Evolutionary conservation across 1,140 invertebrate genomes (phyloP), one percentile per base, ranked within the genome.

Genomic region (Onthophagus taurus): DNA sequence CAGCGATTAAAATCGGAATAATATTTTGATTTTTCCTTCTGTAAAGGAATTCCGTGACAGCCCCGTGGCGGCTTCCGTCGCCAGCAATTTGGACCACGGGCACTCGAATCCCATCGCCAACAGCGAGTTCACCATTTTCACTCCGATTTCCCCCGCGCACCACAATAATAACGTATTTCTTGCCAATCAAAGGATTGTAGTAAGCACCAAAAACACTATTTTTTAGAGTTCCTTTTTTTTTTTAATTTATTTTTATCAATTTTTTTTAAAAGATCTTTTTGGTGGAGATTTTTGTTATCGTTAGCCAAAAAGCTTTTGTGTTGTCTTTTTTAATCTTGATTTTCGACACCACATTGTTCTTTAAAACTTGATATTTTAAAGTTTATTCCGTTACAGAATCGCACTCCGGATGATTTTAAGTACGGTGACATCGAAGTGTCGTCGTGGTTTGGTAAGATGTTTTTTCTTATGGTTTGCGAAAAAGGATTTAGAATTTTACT

Each of bases 111-210:
- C 62, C 6, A 52, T 61, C 31, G 55, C 60, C 7, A 57, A 57
- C 38, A 55, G 59, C n/a, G 62, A 63, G 50, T 64, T 64, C 48
- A 64, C 62, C 14, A 64, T 64, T 38, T 64, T 64, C 35, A 59
- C 59, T 4, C 62, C 62, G 13, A 45, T 64, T 33, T 57, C 55
- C 8, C 54, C 56, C 5, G 48, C 54, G 2, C 51, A 54, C 48
- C 48, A 56, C 26, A 58, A 61, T 38, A 61, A 58, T 38, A 60
- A 61, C 38, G 50, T 60, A 18, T 57, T 61, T 45, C 50, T 53
- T 46, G 49, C 51, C 31, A 54, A 50, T 47, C 49, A 55, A 43
- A 54, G 53, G 44, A 52, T 55, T 36, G 49, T 53, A 42, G 58
- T 60, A 56, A 52, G 53, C 36, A 33, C 29, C 4, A 31, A 21